These are phyloP conservation scores for Lepilemur septentrionalis DNA, from an alignment of 2,797 vertebrate genomes.

Conservation along the genomic window DNA sequence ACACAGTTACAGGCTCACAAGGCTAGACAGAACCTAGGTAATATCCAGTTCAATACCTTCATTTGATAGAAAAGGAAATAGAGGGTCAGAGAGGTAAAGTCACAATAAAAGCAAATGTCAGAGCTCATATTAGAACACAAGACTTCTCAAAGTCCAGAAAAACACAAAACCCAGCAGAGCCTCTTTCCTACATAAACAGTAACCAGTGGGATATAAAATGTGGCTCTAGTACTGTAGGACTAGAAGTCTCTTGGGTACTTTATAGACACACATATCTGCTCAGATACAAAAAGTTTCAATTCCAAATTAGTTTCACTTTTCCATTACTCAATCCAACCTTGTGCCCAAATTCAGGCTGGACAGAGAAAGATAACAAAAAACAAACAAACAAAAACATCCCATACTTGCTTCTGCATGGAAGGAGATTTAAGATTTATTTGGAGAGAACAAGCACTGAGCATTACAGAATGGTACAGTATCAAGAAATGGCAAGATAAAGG, in stretches of 20 bases:
- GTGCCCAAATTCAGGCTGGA: background rate
- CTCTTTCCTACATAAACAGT: background rate
- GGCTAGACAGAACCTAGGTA: background rate
- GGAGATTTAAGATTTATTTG: background rate
- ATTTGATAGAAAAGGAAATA: conserved; percentile 33
- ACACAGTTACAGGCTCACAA: background rate
- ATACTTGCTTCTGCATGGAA: background rate
- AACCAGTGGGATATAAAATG: background rate
- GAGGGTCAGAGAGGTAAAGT: background rate
- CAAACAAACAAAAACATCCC: background rate
- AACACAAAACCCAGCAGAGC: background rate
- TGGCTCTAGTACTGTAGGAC: background rate
- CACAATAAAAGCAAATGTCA: conserved; percentile 36
- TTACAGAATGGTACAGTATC: background rate
- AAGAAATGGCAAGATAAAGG: background rate
- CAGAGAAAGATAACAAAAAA: background rate
- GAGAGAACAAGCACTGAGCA: background rate
- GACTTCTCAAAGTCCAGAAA: background rate
- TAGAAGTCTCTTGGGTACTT: background rate
- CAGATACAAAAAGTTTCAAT: background rate
- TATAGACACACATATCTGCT: background rate
- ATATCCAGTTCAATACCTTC: background rate
- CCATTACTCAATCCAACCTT: background rate
- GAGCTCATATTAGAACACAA: background rate
- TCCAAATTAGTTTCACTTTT: conserved; percentile 2